A percentile compares a stretch with the other conserved stretches of the same genome.
These are phyloP conservation scores for Cerastis rubricosa DNA, from an alignment of 2,888 invertebrate species.

Conservation along the genomic window DNA sequence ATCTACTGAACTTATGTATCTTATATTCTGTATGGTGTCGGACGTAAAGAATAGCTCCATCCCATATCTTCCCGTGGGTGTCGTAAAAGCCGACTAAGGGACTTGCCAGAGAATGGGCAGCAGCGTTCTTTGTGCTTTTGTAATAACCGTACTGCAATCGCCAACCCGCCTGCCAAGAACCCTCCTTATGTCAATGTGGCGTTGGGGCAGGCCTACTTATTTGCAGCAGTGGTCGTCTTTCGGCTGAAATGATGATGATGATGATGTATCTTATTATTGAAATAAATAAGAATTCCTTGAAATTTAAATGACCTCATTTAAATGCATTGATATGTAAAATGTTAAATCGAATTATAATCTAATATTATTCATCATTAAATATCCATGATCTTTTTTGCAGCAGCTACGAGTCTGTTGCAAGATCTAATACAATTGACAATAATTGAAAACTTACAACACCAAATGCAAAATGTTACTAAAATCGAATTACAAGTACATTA, in stretches of 20 bases:
- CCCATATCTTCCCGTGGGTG: no score
- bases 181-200: no score
- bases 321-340: slow-evolving; percentile 4
- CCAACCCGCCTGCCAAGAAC: no score
- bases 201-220: no score
- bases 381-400: background rate
- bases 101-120: no score
- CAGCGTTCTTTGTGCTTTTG: no score
- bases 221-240: no score
- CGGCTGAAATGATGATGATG: no score
- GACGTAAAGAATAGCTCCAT: no score
- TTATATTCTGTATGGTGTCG: no score
- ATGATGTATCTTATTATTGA: background rate
- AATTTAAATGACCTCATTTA: background rate
- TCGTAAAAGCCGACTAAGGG: no score
- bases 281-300: background rate
- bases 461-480: background rate
- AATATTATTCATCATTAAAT: background rate
- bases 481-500: background rate
- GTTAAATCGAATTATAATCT: background rate
- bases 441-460: background rate
- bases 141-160: no score
- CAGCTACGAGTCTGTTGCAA: background rate
- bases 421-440: background rate
- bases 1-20: background rate